Percentiles rank a stretch among this genome's conserved stretches.
phyloP scores from a whole-genome alignment of 2,113 vertebrate species.

The Tyrannus savana region DNA sequence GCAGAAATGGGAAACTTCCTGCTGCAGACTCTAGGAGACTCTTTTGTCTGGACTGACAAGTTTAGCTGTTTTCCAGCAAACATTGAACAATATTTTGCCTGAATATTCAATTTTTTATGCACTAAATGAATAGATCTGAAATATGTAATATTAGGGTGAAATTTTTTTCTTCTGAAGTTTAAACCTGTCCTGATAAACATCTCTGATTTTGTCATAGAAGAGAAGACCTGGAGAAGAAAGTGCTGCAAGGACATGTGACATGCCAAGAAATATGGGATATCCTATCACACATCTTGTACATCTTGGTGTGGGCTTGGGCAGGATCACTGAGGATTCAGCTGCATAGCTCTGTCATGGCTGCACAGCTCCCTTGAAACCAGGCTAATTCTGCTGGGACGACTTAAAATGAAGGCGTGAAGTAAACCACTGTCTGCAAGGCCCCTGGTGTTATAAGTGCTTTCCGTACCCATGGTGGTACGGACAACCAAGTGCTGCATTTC shows the following conservation, averaged over 20 bases:
- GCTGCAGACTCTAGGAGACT: not conserved
- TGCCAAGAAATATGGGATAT: not conserved
- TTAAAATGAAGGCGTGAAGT: not conserved
- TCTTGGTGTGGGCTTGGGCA: not conserved
- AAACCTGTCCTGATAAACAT: not conserved
- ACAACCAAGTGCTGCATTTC: not conserved
- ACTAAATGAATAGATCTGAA: not conserved
- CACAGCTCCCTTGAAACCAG: not conserved
- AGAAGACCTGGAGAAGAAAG: not conserved
- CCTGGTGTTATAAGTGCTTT: not conserved
- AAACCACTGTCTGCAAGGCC: not conserved
- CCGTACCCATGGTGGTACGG: not conserved
- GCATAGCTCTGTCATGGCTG: not conserved
- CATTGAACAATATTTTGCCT: not conserved
- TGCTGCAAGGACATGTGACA: not conserved
- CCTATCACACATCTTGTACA: accelerated
- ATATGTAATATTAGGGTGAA: not conserved
- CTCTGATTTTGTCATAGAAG: not conserved
- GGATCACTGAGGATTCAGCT: not conserved
- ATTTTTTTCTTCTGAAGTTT: not conserved
- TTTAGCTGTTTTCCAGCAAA: not conserved
- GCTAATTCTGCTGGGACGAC: not conserved
- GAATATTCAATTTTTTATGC: not conserved
- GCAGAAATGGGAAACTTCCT: not conserved
- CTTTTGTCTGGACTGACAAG: not conserved